These are phyloP conservation scores for Holothuria scabra DNA, from an alignment of 53 echinoderm and acorn worm genomes.

Conservation along the genomic window DNA sequence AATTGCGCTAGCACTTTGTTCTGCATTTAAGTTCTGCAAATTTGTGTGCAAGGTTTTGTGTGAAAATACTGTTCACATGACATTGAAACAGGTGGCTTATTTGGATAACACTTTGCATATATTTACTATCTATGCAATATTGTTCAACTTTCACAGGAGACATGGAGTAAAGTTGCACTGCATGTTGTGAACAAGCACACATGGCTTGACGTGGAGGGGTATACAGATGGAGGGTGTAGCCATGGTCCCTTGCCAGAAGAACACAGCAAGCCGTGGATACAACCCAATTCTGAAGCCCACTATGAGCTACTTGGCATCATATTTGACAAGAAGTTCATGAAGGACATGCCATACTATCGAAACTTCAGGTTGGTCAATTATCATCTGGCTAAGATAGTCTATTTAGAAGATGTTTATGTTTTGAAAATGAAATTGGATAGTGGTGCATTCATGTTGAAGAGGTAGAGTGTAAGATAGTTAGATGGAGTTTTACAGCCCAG, in stretches of 20 bases:
- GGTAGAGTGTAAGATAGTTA: too few relatives aligned
- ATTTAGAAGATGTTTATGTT: too few relatives aligned
- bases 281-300: neutral
- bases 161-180: neutral
- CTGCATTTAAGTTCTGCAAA: too few relatives aligned
- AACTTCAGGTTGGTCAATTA: constrained; percentile 18
- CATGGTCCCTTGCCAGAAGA: neutral
- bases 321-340: constrained; percentile 7
- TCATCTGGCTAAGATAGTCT: neutral
- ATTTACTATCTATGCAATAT: too few relatives aligned
- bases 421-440: too few relatives aligned
- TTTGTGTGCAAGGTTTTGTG: too few relatives aligned
- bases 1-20: too few relatives aligned
- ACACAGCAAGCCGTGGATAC: constrained; percentile 1
- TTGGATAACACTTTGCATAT: too few relatives aligned
- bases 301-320: neutral
- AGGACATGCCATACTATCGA: neutral
- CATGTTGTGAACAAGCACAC: constrained; percentile 19
- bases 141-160: neutral
- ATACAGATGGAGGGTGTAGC: constrained; percentile 16
- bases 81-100: too few relatives aligned
- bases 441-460: too few relatives aligned
- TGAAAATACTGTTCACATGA: too few relatives aligned
- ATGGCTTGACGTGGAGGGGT: constrained; percentile 1
- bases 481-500: too few relatives aligned